Base-by-base conservation (phyloP, 1,140 invertebrate genomes). In the Tetramorium parvispinum region DNA sequence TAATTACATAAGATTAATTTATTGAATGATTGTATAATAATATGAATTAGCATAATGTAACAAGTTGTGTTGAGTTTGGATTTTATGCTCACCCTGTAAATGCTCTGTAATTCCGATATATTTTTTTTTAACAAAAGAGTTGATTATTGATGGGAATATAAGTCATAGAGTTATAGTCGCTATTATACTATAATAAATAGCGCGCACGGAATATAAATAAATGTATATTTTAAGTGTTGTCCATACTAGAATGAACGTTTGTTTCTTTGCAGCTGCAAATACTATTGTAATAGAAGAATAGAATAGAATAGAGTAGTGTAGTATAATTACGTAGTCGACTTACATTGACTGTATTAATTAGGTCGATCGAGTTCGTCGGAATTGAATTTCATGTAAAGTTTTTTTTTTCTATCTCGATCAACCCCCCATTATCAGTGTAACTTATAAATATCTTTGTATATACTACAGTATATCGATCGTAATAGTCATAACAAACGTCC, bases 391-490 rank as follows among this genome's bases (percentile, higher is more conserved):
- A 81, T 43, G 21, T 70, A 70, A 66, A 83, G 13, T 40, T 63
- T 75, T 49, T 13, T 13, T 43, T 46, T 43, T 46, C 59, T 37
- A 32, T 46, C 53, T 75, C 68, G 51, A 46, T 76, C 55, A 61
- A 21, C 37, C 27, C n/a, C 7, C 32, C 3, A 32, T 32, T 32
- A 46, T 83, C 21, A 75, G 53, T 7, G 11, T 71, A 75, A 85
- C 53, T 85, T 85, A 85, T 61, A 61, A 85, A 76, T 85, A 85
- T 85, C 40, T 85, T 2, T 75, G 21, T 81, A 55, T 79, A 81
- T 70, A 68, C 63, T 81, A 68, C 37, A 81, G 46, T 81, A 81
- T 70, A 79, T 81, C 21, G 46, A 81, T 81, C 65, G 21, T 81
- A 81, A 81, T 81, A 81, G 63, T 81, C 8, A 57, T 81, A 81